Evolutionary conservation across 2,113 vertebrate species (phyloP).

Genomic region (Corythornis vintsioides): DNA sequence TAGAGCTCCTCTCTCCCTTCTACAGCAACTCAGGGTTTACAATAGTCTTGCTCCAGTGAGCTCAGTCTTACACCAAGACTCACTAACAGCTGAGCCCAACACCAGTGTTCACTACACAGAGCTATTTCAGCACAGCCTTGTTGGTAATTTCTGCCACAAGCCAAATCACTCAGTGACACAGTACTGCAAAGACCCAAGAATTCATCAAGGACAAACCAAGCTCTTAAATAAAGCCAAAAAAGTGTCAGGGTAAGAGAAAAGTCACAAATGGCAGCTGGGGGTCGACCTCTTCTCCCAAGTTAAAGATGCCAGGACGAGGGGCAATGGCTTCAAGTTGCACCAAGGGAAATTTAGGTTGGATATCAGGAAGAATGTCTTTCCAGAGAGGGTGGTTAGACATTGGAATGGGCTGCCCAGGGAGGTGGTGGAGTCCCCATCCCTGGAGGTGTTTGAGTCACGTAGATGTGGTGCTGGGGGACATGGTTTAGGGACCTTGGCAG

Average conservation of each 20-base stretch:
- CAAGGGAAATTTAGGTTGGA: too few relatives aligned
- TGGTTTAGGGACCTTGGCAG: too few relatives aligned
- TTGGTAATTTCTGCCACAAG: slow-evolving; percentile 46
- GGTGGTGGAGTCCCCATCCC: too few relatives aligned
- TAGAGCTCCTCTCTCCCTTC: background rate
- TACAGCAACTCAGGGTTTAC: background rate
- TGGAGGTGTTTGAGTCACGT: too few relatives aligned
- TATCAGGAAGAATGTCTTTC: too few relatives aligned
- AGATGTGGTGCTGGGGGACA: too few relatives aligned
- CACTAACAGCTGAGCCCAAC: background rate
- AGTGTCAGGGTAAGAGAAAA: background rate
- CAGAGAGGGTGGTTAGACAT: too few relatives aligned
- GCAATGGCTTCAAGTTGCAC: too few relatives aligned
- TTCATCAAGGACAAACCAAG: background rate
- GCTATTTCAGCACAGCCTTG: background rate
- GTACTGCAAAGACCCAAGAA: slow-evolving; percentile 33
- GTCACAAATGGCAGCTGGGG: background rate
- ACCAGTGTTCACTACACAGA: background rate
- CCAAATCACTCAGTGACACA: slow-evolving; percentile 29
- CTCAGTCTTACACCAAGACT: background rate
- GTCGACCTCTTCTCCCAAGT: too few relatives aligned
- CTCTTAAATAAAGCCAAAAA: slow-evolving; percentile 2
- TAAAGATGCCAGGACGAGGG: too few relatives aligned
- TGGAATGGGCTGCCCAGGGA: too few relatives aligned
- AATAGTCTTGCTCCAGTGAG: background rate